Base-by-base conservation (phyloP, 2,113 vertebrate species). In the Geococcyx californianus region DNA sequence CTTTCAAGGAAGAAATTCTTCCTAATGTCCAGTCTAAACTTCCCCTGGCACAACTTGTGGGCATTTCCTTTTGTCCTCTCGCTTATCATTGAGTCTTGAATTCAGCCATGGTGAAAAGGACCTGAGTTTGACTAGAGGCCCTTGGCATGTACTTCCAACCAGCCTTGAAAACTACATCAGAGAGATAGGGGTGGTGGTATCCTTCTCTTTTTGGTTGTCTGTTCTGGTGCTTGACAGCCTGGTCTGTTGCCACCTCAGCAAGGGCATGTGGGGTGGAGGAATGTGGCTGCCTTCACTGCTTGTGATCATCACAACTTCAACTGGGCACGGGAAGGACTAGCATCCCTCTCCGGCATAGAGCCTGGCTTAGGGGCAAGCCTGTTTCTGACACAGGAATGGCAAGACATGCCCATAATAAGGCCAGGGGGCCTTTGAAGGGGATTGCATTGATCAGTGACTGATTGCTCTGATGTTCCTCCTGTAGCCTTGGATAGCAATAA, bases 401-500 rank as follows among this genome's bases (percentile, higher is more conserved):
- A n/a, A 83, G n/a, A n/a, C 17, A 81, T 62, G 9, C 56, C n/a
- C 18, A 20, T 44, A 23, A 58, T 31, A 16, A 0, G 2, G 12
- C 29, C 51, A 12, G 26, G 29, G 55, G 51, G 45, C 31, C 26
- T 72, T 55, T 47, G 36, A 40, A 70, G 54, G n/a, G 34, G 11
- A 4, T 52, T 56, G 24, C 21, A 18, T 28, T 75, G 19, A 17
- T 55, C 29, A 31, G 42, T 38, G 64, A 45, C 13, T 36, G 51
- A 21, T 79, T 52, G 40, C 25, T 69, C 28, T 56, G 45, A 51
- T 47, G 31, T 70, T 83, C 7, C 24, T 62, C 20, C 52, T 16
- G 3, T 70, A 26, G 25, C 44, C 34, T 58, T 1, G 1, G 29
- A 26, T 70, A 33, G 33, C 1, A 1, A 1, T 12, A 56, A 52